phyloP scores from a whole-genome alignment of 2,797 vertebrate genomes.

The Leucoraja ocellata region DNA sequence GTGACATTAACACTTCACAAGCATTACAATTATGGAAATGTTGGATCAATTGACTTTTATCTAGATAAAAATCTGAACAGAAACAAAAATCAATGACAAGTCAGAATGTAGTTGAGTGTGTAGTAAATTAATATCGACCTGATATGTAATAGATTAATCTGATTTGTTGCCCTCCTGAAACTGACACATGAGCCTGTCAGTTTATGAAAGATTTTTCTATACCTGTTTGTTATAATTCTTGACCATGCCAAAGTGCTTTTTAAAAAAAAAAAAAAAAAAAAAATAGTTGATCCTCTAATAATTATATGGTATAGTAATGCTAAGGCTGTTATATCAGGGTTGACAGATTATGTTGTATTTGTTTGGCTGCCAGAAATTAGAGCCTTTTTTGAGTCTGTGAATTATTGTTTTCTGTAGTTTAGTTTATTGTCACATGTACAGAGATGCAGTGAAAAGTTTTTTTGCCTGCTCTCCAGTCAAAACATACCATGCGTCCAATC shows the following conservation, averaged over 20 bases:
- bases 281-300: background rate
- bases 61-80: background rate
- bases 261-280: no score
- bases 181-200: background rate
- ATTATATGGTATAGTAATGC: background rate
- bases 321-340: background rate
- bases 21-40: background rate
- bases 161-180: background rate
- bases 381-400: background rate
- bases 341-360: background rate
- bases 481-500: no score
- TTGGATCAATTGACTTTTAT: background rate
- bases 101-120: background rate
- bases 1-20: background rate
- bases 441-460: no score
- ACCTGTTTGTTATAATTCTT: background rate
- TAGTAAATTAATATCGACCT: background rate
- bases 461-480: no score
- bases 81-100: background rate
- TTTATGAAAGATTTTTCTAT: background rate
- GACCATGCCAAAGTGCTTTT: background rate
- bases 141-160: background rate
- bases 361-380: background rate
- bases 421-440: no score
- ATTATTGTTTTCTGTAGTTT: no score